Base-by-base conservation (phyloP, 2,113 vertebrate species). In the Forbesichthys agassizii region DNA sequence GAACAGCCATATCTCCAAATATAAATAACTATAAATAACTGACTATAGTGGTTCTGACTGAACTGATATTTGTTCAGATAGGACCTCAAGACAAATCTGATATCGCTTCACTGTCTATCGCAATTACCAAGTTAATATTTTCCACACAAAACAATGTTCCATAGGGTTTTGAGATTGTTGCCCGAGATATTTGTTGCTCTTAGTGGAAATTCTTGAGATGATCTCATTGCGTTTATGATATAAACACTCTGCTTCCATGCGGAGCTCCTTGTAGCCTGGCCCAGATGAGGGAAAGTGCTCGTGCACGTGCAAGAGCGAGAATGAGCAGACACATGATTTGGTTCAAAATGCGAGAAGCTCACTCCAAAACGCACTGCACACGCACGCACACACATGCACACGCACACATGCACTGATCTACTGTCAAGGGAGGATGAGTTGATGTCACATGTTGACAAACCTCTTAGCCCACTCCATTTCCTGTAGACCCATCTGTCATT, bases 401-500 rank as follows among this genome's bases (percentile, higher is more conserved):
- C 64, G 18, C 33, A 69, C 36, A 53, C 62, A 13, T 51, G 56
- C 5, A 9, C 66, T 68, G 4, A 49, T 16, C 42, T 53, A 72
- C 54, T 62, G 1, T 18, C 27, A 55, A 67, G 18, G n/a, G 42
- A 66, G 33, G 33, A 14, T 81, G 56, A 18, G 18, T 20, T 68
- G 46, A 61, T 49, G 48, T 69, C 48, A 54, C n/a, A 12, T 53
- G 18, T 20, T 82, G 75, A 76, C 73, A 81, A 57, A 27, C 53
- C 51, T 51, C 66, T 81, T 77, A 76, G 76, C 77, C 42, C 49
- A 52, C 61, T 77, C 74, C 73, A 61, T 85, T 56, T 67, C 66
- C 71, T n/a, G 0, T 46, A 69, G 69, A 78, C 65, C 60, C 68
- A 72, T 84, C 61, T 69, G 78, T 86, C 79, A 83, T 53, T 20